Conservation (phyloP, 1,140 invertebrate species). For the Pemphigus obesinymphae region DNA sequence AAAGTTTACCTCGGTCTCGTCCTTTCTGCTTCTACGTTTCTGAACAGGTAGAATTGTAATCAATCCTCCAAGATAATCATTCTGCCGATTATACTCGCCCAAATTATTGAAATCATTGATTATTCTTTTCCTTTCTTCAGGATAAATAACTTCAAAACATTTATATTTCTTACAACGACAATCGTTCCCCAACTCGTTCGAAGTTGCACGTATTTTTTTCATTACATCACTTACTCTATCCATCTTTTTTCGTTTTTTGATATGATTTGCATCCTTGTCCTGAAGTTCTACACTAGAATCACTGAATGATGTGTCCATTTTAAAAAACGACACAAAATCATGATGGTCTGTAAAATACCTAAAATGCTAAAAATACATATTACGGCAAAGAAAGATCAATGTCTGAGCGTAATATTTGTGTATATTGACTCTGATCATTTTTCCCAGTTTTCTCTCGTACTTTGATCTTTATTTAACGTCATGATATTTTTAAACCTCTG, state of each 20-base stretch:
- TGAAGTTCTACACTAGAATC: background rate
- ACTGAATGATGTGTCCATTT: background rate
- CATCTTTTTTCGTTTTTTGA: background rate
- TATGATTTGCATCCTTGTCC: background rate
- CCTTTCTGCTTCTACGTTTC: background rate
- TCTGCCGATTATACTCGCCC: background rate
- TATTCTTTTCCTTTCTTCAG: background rate
- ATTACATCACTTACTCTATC: background rate
- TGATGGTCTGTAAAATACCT: no score
- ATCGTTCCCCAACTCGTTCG: background rate
- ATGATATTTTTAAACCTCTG: background rate
- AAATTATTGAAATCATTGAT: background rate
- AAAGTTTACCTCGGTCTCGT: background rate
- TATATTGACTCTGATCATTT: background rate
- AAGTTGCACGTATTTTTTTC: background rate
- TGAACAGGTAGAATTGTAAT: background rate
- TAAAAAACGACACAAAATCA: background rate
- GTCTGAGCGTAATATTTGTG: no score
- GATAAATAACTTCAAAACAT: background rate
- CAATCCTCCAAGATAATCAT: background rate
- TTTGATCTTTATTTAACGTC: background rate
- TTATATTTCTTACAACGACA: background rate
- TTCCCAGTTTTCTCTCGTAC: background rate
- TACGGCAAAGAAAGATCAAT: no score
- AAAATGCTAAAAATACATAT: background rate